A percentile compares a stretch with the other conserved stretches of the same genome.
phyloP scores from a whole-genome alignment of 2,888 invertebrate species.

The Synanthedon vespiformis region DNA sequence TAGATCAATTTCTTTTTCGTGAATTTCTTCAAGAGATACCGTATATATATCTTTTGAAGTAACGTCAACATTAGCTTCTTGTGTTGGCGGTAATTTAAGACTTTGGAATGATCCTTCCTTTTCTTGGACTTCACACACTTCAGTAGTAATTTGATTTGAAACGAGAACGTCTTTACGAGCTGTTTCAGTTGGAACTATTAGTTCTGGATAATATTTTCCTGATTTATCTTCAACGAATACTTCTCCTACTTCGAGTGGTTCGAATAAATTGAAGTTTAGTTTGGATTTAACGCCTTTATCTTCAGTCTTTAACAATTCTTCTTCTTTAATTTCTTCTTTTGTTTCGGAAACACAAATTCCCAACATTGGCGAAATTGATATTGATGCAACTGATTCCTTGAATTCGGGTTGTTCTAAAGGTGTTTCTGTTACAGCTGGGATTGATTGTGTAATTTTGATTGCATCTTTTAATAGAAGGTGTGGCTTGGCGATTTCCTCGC shows the following conservation, averaged over 20 bases:
- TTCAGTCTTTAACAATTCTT: constrained; percentile 52
- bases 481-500: constrained; percentile 64
- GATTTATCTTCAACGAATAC: constrained; percentile 78
- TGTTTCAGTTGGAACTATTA: constrained; percentile 83
- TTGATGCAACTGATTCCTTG: constrained; percentile 64
- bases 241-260: constrained; percentile 76
- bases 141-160: constrained; percentile 74
- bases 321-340: constrained; percentile 72
- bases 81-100: constrained; percentile 70
- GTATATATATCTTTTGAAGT: constrained; percentile 73
- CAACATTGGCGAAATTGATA: constrained; percentile 71
- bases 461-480: constrained; percentile 75
- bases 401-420: constrained; percentile 58
- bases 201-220: constrained; percentile 82
- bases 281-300: constrained; percentile 69
- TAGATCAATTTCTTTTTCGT: constrained; percentile 76
- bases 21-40: constrained; percentile 63
- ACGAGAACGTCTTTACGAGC: constrained; percentile 75
- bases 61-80: constrained; percentile 72
- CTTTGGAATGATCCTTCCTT: constrained; percentile 74
- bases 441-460: constrained; percentile 73
- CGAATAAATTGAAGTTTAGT: constrained; percentile 72
- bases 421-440: constrained; percentile 72
- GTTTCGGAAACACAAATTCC: constrained; percentile 76
- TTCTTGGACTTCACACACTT: constrained; percentile 76